These are phyloP conservation scores for Petroica traversi DNA, from an alignment of 2,113 vertebrate genomes.

Conservation along the genomic window DNA sequence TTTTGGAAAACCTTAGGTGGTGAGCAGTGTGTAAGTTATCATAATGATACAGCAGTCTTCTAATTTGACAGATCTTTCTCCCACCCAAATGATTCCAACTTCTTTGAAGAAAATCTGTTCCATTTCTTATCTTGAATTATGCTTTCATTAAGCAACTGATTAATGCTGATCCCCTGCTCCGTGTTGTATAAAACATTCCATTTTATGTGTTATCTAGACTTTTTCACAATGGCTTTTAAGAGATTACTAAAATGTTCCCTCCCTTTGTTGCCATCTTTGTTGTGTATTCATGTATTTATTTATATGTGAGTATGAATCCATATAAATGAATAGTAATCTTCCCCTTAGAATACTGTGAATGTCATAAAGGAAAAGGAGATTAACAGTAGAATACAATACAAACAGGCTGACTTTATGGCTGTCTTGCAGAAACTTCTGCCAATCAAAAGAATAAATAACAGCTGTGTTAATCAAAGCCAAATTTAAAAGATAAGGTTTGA, in stretches of 20 bases:
- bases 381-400: background rate
- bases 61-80: background rate
- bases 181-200: background rate
- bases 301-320: background rate
- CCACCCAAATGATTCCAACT: background rate
- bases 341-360: background rate
- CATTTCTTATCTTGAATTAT: background rate
- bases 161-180: background rate
- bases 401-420: background rate
- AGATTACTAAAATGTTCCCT: background rate
- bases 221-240: background rate
- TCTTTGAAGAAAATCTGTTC: background rate
- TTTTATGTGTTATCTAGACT: background rate
- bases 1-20: background rate
- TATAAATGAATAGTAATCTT: background rate
- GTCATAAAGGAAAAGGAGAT: conserved; percentile 14
- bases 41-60: background rate
- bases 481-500: conserved; percentile 31
- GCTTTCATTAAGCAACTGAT: background rate
- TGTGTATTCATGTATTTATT: background rate
- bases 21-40: background rate
- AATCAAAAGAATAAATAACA: conserved; percentile 22
- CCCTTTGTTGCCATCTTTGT: background rate
- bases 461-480: conserved; percentile 33
- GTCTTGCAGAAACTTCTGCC: background rate